Evolutionary conservation across 53 echinoderm and acorn worm species (phyloP).

Genomic region (Mesocentrotus franciscanus): DNA sequence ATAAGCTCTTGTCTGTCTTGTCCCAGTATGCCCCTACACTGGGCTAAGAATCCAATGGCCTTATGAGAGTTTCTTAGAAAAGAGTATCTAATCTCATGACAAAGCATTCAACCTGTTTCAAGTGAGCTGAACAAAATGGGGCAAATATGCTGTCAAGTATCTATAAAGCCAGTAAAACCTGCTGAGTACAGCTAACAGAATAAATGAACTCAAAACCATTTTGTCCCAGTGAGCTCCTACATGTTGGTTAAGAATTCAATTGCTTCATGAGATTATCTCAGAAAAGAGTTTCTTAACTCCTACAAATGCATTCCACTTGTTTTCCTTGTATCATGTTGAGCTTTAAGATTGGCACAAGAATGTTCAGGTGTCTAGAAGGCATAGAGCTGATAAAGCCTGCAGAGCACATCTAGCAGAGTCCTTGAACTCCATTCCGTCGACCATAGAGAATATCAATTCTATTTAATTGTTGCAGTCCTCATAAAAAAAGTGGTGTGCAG

Average conservation of each 20-base stretch:
- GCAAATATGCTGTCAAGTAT: conserved; percentile 75
- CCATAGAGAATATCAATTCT: too few species aligned
- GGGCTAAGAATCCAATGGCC: conserved; percentile 82
- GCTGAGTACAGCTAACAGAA: conserved; percentile 75
- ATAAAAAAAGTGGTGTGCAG: too few species aligned
- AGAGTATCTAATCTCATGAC: conserved; percentile 71
- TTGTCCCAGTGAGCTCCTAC: conserved; percentile 85
- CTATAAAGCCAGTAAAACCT: conserved; percentile 76
- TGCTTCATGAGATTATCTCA: conserved; percentile 54
- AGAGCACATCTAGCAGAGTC: neutral
- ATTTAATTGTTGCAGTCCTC: too few species aligned
- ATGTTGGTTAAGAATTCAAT: conserved; percentile 80
- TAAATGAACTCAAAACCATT: conserved; percentile 76
- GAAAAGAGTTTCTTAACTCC: neutral
- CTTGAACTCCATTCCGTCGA: too few species aligned
- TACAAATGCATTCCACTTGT: too few species aligned
- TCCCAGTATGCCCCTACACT: conserved; percentile 81
- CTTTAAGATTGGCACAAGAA: too few species aligned
- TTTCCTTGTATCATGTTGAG: too few species aligned
- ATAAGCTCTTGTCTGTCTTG: conserved; percentile 80
- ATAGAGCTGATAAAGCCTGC: neutral
- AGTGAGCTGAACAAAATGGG: conserved; percentile 38
- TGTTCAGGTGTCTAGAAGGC: neutral
- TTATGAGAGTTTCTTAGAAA: conserved; percentile 76
- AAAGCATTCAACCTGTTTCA: conserved; percentile 77